phyloP scores from a whole-genome alignment of 23 tunicate species.

The Phallusia fumigata region DNA sequence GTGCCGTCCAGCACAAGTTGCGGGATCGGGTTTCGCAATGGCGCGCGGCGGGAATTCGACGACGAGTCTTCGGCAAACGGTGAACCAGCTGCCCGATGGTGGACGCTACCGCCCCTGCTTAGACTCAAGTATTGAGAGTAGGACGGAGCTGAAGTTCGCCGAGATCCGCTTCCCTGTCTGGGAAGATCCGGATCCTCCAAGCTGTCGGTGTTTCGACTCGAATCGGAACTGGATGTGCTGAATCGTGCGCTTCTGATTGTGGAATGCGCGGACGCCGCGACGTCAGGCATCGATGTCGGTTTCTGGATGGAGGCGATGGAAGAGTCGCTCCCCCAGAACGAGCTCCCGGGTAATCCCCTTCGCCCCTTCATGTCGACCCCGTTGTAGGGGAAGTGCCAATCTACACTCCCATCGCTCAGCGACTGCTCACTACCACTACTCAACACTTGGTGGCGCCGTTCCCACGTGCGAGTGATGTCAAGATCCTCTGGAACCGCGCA shows the following conservation, averaged over 20 bases:
- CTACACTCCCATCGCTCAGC: slow-evolving; percentile 40
- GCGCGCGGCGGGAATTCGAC: not conserved
- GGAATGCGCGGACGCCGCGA: slow-evolving; percentile 90
- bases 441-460: not conserved
- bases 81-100: not conserved
- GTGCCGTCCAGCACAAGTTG: slow-evolving; percentile 2
- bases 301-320: slow-evolving; percentile 31
- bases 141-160: slow-evolving; percentile 21
- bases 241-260: slow-evolving; percentile 33
- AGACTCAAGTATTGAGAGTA: slow-evolving; percentile 45
- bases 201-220: slow-evolving; percentile 27
- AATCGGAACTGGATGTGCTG: slow-evolving; percentile 36
- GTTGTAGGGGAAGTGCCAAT: slow-evolving; percentile 67
- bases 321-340: slow-evolving; percentile 54
- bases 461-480: not conserved
- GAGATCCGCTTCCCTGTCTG: not conserved
- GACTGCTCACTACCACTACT: slow-evolving; percentile 50
- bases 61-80: not conserved
- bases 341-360: slow-evolving; percentile 41
- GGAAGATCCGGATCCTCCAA: not conserved
- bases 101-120: not conserved
- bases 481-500: not conserved
- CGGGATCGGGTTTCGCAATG: not conserved
- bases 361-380: slow-evolving; percentile 19
- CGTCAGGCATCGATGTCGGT: slow-evolving; percentile 65